phyloP scores from a whole-genome alignment of 2,113 vertebrate species.

The Otus sunia region DNA sequence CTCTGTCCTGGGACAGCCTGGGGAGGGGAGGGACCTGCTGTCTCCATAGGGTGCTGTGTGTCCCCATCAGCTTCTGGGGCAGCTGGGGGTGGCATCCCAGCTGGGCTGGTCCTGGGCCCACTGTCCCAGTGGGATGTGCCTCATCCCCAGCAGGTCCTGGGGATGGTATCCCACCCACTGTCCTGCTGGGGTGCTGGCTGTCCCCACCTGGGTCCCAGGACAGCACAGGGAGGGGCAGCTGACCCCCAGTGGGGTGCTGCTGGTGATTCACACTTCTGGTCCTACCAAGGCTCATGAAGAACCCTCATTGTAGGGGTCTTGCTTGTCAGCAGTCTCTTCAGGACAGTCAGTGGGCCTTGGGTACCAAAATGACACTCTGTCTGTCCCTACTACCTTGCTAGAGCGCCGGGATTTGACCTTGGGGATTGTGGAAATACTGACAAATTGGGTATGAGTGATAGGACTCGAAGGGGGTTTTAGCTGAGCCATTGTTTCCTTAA shows the following conservation, averaged over 20 bases:
- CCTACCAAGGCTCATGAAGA: rapidly evolving
- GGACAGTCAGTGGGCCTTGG: background rate
- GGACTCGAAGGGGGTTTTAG: background rate
- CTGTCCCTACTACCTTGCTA: rapidly evolving
- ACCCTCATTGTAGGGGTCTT: background rate
- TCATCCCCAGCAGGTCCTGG: background rate
- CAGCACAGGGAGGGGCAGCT: background rate
- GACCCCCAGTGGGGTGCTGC: background rate
- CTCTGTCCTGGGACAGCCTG: background rate
- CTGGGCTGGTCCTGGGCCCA: background rate
- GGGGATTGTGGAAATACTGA: background rate
- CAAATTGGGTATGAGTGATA: rapidly evolving
- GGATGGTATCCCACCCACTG: rapidly evolving
- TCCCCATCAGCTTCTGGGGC: background rate
- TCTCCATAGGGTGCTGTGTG: background rate
- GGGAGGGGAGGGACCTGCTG: background rate
- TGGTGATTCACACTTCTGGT: rapidly evolving
- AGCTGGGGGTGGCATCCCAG: background rate
- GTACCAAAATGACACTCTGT: background rate
- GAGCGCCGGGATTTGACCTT: background rate
- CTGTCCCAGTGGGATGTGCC: background rate
- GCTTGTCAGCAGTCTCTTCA: background rate
- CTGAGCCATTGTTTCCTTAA: background rate
- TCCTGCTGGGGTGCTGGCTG: background rate
- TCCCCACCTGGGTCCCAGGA: background rate